phyloP scores from a whole-genome alignment of 2,113 vertebrate genomes.

The Dasyprocta punctata region DNA sequence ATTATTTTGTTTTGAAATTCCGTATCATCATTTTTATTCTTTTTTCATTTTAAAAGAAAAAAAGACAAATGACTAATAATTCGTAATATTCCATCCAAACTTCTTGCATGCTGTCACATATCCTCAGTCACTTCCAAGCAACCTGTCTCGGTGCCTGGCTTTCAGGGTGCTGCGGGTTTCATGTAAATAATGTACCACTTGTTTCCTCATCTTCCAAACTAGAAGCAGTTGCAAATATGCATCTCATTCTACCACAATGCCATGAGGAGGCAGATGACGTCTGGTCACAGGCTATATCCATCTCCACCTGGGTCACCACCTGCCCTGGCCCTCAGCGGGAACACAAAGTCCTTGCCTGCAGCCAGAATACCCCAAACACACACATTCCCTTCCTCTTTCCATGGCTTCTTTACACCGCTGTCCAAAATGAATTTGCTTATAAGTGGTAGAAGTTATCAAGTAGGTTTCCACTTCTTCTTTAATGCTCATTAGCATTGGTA shows the following conservation, averaged over 20 bases:
- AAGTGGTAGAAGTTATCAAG: neutral
- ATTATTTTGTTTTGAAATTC: no score
- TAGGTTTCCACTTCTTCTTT: neutral
- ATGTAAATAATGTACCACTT: neutral
- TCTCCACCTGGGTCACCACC: neutral
- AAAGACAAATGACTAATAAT: neutral
- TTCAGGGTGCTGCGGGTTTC: neutral
- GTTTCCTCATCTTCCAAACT: neutral
- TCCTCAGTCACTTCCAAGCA: constrained; percentile 15
- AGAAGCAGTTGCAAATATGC: neutral
- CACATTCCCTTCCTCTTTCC: neutral
- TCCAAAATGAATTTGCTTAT: neutral
- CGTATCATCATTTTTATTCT: no score
- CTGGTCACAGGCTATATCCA: neutral
- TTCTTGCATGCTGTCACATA: neutral
- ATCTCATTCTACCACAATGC: neutral
- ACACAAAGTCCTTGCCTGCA: neutral
- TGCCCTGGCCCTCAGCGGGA: neutral
- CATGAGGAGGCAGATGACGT: neutral
- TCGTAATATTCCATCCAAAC: constrained; percentile 62
- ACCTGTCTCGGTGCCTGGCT: constrained; percentile 23
- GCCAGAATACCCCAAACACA: neutral
- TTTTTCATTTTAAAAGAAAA: no score
- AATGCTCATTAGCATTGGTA: neutral
- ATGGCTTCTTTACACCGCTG: neutral